Percentiles rank a stretch among this genome's conserved stretches.
Conservation (phyloP, 2,797 vertebrate species). For the Propithecus perrieri region DNA sequence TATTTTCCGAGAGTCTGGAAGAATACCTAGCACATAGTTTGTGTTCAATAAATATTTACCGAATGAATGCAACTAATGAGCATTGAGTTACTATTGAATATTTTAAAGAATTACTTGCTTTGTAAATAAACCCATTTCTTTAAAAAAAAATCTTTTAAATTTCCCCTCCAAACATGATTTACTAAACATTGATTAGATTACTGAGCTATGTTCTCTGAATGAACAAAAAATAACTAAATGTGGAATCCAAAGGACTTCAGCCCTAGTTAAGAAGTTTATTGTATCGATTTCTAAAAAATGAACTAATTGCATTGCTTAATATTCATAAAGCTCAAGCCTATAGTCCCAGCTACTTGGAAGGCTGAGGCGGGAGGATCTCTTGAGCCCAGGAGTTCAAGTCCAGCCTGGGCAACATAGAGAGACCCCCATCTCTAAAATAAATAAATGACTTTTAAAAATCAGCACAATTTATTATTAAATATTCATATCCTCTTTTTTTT, state of each 20-base stretch:
- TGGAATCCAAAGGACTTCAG: neutral
- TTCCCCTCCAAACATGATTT: neutral
- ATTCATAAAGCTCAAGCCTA: neutral
- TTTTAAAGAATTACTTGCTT: constrained; percentile 31
- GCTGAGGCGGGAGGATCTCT: neutral
- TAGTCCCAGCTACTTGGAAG: neutral
- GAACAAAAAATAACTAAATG: constrained; percentile 4
- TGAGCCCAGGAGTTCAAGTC: neutral
- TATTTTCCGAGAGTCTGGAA: neutral
- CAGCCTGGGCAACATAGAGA: neutral
- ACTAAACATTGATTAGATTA: neutral
- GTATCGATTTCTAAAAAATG: neutral
- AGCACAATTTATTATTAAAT: neutral
- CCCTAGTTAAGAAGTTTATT: neutral
- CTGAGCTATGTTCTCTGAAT: neutral
- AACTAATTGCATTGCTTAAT: neutral
- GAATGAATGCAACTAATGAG: neutral
- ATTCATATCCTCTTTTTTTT: neutral
- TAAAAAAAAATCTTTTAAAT: neutral
- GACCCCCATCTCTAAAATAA: too few species aligned
- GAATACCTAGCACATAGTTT: neutral
- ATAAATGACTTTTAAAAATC: too few species aligned
- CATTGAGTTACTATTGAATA: neutral
- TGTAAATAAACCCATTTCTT: neutral
- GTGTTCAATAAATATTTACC: neutral